Base-by-base conservation (phyloP, 2,113 vertebrate species). In the Paraplagusia blochii region DNA sequence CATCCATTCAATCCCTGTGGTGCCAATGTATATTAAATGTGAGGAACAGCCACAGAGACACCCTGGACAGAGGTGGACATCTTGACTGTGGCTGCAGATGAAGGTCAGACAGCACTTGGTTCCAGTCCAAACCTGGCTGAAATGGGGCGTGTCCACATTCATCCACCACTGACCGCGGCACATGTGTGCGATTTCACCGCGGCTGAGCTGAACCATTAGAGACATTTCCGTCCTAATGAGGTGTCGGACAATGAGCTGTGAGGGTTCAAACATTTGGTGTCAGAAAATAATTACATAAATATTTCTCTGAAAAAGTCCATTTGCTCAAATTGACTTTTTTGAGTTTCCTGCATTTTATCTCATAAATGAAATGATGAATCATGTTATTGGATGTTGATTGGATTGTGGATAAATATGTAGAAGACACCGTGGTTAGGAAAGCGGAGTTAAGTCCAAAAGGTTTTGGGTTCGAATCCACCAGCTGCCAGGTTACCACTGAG, bases 81-180 rank as follows among this genome's bases (percentile, higher is more conserved):
- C 58, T 15, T 36, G 43, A 16, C n/a, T 1, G 13, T 22, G 10
- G 3, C 18, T 22, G 34, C 11, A 11, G 39, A 58, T 11, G 51
- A 70, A 44, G 47, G 63, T 70, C 51, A 48, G 44, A 64, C 45
- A 11, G n/a, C 34, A 44, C 54, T 59, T 60, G 58, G 5, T 68
- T 53, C 34, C 36, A 46, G 51, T 29, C 50, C 43, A 69, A 63
- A 53, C 36, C 17, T 18, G 13, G 53, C 53, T 61, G 18, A 52
- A 44, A 18, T 38, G n/a, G 63, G 22, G 22, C 6, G 22, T 29
- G 22, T 29, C 35, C 16, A 14, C 47, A 60, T 50, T 39, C 39
- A 47, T 62, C 52, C 57, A n/a, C 19, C 10, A 11, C 18, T 51
- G 17, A 53, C 17, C 18, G 33, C 34, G 38, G 52, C 44, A 53